phyloP scores from a whole-genome alignment of 2,888 invertebrate genomes.

The Trachelus iudaicus region DNA sequence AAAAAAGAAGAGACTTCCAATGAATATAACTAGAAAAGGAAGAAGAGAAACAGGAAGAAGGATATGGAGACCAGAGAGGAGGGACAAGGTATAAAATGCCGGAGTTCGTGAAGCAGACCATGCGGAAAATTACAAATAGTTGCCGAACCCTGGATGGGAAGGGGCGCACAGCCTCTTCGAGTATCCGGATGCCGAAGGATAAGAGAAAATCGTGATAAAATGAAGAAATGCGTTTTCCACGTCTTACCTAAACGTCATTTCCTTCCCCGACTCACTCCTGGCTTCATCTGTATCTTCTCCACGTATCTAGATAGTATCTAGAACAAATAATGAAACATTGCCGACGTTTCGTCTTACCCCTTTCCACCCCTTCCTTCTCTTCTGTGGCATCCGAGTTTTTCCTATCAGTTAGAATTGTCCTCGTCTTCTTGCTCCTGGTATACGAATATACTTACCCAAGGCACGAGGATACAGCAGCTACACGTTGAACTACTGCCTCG shows the following conservation, averaged over 20 bases:
- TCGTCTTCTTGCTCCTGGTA: neutral
- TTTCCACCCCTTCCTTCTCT: neutral
- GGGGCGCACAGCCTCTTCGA: neutral
- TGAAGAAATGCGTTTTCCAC: constrained; percentile 11
- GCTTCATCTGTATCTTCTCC: neutral
- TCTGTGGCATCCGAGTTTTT: neutral
- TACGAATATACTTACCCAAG: neutral
- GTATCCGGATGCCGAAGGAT: neutral
- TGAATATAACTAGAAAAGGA: neutral
- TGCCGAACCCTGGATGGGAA: constrained; percentile 19
- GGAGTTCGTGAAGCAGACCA: constrained; percentile 35
- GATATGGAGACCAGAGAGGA: neutral
- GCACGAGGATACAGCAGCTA: neutral
- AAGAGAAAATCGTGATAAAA: constrained; percentile 12
- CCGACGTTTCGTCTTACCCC: neutral
- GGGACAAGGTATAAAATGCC: constrained; percentile 17
- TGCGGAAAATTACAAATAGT: constrained; percentile 51
- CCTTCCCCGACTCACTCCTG: neutral
- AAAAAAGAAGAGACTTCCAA: neutral
- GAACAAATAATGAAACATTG: neutral
- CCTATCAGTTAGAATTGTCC: neutral
- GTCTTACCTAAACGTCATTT: neutral
- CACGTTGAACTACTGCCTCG: neutral
- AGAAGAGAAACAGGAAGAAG: neutral
- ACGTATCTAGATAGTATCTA: neutral